Percentiles rank a stretch among this genome's conserved stretches.
Conservation (phyloP, 2,113 vertebrate species). For the Prunella fulvescens region DNA sequence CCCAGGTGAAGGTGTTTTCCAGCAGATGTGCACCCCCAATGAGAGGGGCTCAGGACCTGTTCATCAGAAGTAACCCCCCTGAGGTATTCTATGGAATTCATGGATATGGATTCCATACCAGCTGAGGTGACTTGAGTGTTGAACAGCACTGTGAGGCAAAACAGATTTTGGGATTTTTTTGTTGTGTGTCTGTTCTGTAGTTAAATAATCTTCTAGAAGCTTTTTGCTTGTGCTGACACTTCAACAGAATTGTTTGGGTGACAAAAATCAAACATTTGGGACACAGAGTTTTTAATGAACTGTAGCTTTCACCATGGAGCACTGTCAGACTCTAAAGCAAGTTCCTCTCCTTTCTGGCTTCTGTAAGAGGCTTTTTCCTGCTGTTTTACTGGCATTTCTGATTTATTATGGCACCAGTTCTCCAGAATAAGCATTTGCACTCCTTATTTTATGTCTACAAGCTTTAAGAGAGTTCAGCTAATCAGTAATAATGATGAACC, state of each 20-base stretch:
- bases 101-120: background rate
- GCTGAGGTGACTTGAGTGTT: background rate
- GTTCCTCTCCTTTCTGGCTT: background rate
- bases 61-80: fast-evolving
- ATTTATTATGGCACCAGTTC: background rate
- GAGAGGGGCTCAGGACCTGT: background rate
- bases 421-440: background rate
- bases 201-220: background rate
- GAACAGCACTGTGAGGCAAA: background rate
- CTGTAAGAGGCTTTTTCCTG: background rate
- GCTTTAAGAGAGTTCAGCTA: background rate
- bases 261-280: background rate
- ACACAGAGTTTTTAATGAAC: background rate
- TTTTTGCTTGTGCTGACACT: background rate
- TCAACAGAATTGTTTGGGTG: background rate
- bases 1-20: no score
- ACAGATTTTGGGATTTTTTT: fast-evolving
- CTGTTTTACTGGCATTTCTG: background rate
- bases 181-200: background rate
- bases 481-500: background rate
- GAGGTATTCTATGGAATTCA: fast-evolving
- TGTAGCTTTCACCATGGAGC: background rate
- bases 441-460: background rate
- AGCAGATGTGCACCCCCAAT: no score
- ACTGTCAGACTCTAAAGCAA: background rate